Base-by-base conservation (phyloP, 2,113 vertebrate genomes). In the Upupa epops region DNA sequence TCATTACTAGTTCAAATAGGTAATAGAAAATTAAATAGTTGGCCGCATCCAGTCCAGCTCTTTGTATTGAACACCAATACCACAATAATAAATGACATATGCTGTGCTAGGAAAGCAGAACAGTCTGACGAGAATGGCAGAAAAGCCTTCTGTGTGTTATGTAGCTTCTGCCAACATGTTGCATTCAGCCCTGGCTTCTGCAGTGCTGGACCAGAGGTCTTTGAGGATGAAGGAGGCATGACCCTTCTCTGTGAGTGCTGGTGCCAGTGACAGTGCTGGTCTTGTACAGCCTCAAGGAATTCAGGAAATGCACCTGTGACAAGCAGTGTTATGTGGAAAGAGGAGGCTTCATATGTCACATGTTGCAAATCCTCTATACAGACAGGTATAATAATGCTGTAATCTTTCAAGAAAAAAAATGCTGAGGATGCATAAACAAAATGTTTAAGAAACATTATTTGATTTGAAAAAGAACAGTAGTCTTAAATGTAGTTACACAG, bases 61-160 rank as follows among this genome's bases (percentile, higher is more conserved):
- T 18, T 32, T 63, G 74, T 83, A 91, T 42, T 91, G 49, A 70
- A 45, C 19, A 74, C 64, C 10, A 68, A 0, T 45, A 17, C 9
- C 40, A 45, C 34, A 56, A 11, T 48, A 81, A 12, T n/a, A 84
- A 54, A 54, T 52, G 51, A 55, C n/a, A 31, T 14, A 32, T 34
- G 46, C 28, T 64, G 13, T 36, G 17, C 11, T 31, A 65, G 48
- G 77, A 85, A 87, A 73, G 37, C 64, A 83, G 40, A 81, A 58
- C 9, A 75, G n/a, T 29, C 25, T 72, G 70, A n/a, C 37, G 77
- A 5, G 75, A 88, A 56, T 9, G 26, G 32, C 45, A 74, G 22
- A 45, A 40, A 59, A 90, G 61, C 17, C 1, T 8, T 2, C 42
- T 29, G 16, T 0, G 1, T 70, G 34, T n/a, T 60, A 0, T 42